phyloP scores from a whole-genome alignment of 2,888 invertebrate genomes.

The Nomada fabriciana region DNA sequence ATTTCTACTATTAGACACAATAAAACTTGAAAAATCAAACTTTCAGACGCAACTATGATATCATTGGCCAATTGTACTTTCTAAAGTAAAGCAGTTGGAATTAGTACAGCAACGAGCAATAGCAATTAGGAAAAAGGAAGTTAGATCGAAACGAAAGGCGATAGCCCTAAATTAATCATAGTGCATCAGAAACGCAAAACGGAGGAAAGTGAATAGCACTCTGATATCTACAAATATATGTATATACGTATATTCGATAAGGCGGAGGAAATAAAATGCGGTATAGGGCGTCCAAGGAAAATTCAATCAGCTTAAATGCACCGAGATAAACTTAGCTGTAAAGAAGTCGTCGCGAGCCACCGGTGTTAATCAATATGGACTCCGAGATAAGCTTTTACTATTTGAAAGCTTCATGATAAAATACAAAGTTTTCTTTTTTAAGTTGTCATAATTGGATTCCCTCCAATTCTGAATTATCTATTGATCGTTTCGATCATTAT shows the following conservation, averaged over 20 bases:
- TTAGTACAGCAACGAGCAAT: not conserved
- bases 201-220: slow-evolving; percentile 26
- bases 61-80: not conserved
- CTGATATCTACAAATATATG: slow-evolving; percentile 1
- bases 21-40: not conserved
- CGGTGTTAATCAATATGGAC: slow-evolving; percentile 54
- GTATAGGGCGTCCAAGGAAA: slow-evolving; percentile 30
- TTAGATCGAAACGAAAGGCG: not conserved
- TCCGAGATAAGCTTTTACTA: slow-evolving; percentile 48
- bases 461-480: not conserved
- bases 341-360: slow-evolving; percentile 46
- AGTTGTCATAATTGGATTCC: not conserved
- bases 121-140: not conserved
- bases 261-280: slow-evolving; percentile 17
- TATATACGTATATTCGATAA: slow-evolving; percentile 26
- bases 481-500: not conserved
- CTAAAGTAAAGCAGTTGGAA: not conserved
- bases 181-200: slow-evolving; percentile 19
- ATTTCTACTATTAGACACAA: not conserved
- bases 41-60: not conserved
- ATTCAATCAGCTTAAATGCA: slow-evolving; percentile 63
- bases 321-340: slow-evolving; percentile 51
- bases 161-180: not conserved
- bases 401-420: not conserved
- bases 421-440: not conserved